Base-by-base conservation (phyloP, 2,113 vertebrate species). In the Urocynchramus pylzowi region DNA sequence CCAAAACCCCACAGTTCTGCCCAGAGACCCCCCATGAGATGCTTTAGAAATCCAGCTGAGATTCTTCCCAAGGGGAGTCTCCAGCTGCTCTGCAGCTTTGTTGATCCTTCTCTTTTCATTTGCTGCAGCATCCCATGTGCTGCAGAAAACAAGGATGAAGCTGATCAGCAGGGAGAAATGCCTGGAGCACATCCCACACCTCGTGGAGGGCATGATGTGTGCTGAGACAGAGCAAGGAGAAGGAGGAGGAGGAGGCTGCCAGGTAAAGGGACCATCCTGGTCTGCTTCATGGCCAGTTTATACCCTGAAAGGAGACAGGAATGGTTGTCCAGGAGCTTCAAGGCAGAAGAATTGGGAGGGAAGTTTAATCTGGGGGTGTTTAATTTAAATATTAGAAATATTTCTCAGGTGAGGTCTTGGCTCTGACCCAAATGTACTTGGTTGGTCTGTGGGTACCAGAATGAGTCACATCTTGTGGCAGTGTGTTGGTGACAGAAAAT, bases 121-220 rank as follows among this genome's bases (percentile, higher is more conserved):
- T 52, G 11, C 52, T 37, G 54, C 52, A 87, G 59, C 19, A 10
- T 42, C 68, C 65, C 17, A 4, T 1, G 2, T 33, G 24, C 94
- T 98, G 61, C 74, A 77, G 41, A 97, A 98, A 59, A 78, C 64
- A 1, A 14, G 10, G 10, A 18, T 96, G 47, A 59, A 91, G 35
- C 75, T 98, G 45, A 30, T 97, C 22, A 37, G 78, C 26, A 95
- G 56, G 93, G 39, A 95, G 11, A 15, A 11, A 3, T 98, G 98
- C 35, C 54, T 41, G 45, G 0, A 84, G 8, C 4, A 5, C 8
- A 7, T 97, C 24, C 78, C 75, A 2, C 4, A 83, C 3, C 20
- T 98, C 3, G 83, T 28, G 20, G 79, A 16, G 42, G 93, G 93
- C 5, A 15, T 94, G 96, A 28, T 98, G n/a, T 98, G 98, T 33